phyloP scores from a whole-genome alignment of 2,888 invertebrate genomes.

The Pristionchus mayeri region DNA sequence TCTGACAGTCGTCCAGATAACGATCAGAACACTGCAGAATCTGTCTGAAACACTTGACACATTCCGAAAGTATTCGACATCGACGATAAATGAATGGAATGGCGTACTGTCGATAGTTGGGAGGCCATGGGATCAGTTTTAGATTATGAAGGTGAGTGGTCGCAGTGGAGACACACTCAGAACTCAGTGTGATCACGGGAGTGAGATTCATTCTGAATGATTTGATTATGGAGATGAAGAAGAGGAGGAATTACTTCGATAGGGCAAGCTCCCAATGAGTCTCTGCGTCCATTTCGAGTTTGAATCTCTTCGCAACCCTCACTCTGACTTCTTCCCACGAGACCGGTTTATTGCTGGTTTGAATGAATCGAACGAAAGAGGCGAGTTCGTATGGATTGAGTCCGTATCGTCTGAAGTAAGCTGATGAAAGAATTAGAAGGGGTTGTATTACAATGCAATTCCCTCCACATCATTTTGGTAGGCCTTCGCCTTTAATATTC shows the following conservation, averaged over 20 bases:
- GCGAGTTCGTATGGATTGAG: neutral
- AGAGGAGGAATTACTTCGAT: neutral
- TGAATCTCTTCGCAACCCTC: neutral
- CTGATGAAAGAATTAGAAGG: neutral
- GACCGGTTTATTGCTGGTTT: neutral
- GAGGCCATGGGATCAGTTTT: neutral
- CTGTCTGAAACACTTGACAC: neutral
- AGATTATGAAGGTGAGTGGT: neutral
- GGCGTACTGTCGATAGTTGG: neutral
- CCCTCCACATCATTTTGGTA: neutral
- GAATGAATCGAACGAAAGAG: neutral
- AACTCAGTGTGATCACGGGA: neutral
- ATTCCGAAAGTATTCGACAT: neutral
- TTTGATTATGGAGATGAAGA: neutral
- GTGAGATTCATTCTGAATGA: too few species aligned
- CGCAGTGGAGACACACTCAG: neutral
- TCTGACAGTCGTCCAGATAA: neutral
- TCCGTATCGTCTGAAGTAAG: neutral
- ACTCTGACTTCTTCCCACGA: neutral
- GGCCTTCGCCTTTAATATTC: neutral
- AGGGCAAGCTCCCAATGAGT: neutral
- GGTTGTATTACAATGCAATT: neutral
- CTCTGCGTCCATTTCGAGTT: neutral
- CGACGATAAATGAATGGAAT: neutral
- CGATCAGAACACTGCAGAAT: neutral